Evolutionary conservation across 2,888 invertebrate species (phyloP), one percentile per base, ranked within the genome.

Genomic region (Esperia sulphurella): DNA sequence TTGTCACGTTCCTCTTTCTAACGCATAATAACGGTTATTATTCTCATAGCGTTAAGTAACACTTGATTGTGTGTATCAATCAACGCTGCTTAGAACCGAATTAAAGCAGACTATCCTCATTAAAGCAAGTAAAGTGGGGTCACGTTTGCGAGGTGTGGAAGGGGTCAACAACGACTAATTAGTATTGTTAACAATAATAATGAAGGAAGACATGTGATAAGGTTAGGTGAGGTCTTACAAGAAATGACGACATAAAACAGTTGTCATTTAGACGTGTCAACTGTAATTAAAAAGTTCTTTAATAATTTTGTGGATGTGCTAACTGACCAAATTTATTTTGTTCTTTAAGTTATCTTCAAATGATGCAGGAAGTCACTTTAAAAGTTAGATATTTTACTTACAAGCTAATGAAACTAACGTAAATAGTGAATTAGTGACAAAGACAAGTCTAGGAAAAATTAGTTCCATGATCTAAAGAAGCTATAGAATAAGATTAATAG

Each of bases 1-100:
- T 76, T 75, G 77, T 82, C 86, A 85, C 86, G 85, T 85, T 76
- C 75, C 55, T 50, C 54, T 65, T 55, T 63, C 58, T 62, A 63
- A 58, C 61, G 54, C 61, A 62, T 63, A 60, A 49, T 51, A 53
- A 53, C 49, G 52, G 52, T 5, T 52, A 42, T 42, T n/a, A 10
- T 38, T 41, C 12, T 31, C 30, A 8, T 46, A 40, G 14, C 30
- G 58, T 58, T 60, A 61, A 50, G 59, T 59, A 68, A 69, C 60
- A 61, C 61, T 59, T 65, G 53, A 63, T 55, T n/a, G 7, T 43
- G 43, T 43, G 21, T 21, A 43, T n/a, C n/a, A n/a, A n/a, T n/a
- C n/a, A n/a, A n/a, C n/a, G n/a, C n/a, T 21, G 14, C 38, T 43
- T 49, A 45, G 51, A 41, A 50, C 48, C 41, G 51, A 57, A 42